These are phyloP conservation scores for Tylochromis polylepis DNA, from an alignment of 2,113 vertebrate species.

Conservation along the genomic window DNA sequence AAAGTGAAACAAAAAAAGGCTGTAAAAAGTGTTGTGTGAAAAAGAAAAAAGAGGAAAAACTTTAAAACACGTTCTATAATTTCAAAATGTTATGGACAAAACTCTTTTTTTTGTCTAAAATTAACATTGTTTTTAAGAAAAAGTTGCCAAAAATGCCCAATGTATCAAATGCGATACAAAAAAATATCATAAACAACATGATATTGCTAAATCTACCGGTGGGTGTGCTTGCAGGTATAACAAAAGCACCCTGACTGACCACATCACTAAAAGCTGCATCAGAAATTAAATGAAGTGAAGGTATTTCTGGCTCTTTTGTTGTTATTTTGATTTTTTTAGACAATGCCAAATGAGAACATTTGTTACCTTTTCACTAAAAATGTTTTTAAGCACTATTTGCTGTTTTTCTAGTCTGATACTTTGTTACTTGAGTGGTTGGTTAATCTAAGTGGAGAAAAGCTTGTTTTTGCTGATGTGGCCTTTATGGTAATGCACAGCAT, in stretches of 20 bases:
- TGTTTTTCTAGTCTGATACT: not conserved
- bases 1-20: too few species aligned
- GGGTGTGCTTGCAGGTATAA: not conserved
- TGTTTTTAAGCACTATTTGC: not conserved
- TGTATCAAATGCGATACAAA: too few species aligned
- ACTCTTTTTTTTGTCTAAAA: too few species aligned
- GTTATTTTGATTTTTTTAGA: not conserved
- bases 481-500: constrained; percentile 33
- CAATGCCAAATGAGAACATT: not conserved
- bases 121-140: too few species aligned
- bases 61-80: too few species aligned
- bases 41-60: too few species aligned
- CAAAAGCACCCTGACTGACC: not conserved
- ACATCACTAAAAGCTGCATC: not conserved
- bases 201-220: too few species aligned
- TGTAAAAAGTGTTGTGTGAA: too few species aligned
- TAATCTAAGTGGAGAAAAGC: constrained; percentile 2
- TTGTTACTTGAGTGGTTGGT: not conserved
- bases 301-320: not conserved
- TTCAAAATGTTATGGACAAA: too few species aligned
- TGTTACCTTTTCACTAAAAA: not conserved
- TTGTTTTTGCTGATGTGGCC: constrained; percentile 30
- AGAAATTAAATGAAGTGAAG: not conserved
- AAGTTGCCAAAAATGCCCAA: too few species aligned
- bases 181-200: too few species aligned